A percentile compares a stretch with the other conserved stretches of the same genome.
These are phyloP conservation scores for Drosophila pandora DNA, from an alignment of 1,140 invertebrate genomes.

Conservation along the genomic window DNA sequence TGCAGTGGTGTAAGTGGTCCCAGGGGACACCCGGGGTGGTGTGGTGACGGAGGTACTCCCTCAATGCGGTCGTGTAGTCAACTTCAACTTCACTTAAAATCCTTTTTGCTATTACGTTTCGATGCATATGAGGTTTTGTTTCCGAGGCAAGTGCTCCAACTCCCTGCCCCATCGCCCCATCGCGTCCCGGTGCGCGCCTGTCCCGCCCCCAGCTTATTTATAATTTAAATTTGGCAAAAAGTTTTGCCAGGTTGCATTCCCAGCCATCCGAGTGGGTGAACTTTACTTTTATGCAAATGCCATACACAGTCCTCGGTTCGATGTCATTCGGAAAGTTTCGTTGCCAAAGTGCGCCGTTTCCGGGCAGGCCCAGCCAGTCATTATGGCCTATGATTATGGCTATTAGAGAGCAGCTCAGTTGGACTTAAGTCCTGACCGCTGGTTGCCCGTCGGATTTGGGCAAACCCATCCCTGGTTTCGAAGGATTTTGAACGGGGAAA, in stretches of 20 bases:
- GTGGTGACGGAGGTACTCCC: constrained; percentile 17
- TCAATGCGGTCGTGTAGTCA: constrained; percentile 76
- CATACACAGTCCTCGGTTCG: constrained; percentile 51
- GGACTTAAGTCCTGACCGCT: constrained; percentile 39
- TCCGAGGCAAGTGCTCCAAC: constrained; percentile 43
- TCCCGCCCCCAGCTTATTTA: constrained; percentile 66
- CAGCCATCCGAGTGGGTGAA: constrained; percentile 77
- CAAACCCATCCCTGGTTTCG: background rate
- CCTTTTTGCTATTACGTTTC: constrained; percentile 81
- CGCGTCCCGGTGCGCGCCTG: background rate
- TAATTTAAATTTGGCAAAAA: constrained; percentile 82
- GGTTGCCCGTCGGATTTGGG: constrained; percentile 27
- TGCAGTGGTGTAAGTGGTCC: constrained; percentile 73
- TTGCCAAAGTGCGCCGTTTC: constrained; percentile 27
- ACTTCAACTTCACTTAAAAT: constrained; percentile 83
- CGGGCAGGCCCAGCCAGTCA: constrained; percentile 46
- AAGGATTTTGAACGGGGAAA: constrained; percentile 22
- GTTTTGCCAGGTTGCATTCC: constrained; percentile 75
- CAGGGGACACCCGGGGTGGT: constrained; percentile 23
- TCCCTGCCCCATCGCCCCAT: background rate
- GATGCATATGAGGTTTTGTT: constrained; percentile 82
- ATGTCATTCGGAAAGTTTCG: constrained; percentile 75
- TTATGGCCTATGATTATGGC: constrained; percentile 81
- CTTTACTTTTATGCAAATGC: constrained; percentile 82
- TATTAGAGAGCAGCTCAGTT: constrained; percentile 69